These are phyloP conservation scores for Bubo blakistoni DNA, from an alignment of 2,113 vertebrate species.

Conservation along the genomic window DNA sequence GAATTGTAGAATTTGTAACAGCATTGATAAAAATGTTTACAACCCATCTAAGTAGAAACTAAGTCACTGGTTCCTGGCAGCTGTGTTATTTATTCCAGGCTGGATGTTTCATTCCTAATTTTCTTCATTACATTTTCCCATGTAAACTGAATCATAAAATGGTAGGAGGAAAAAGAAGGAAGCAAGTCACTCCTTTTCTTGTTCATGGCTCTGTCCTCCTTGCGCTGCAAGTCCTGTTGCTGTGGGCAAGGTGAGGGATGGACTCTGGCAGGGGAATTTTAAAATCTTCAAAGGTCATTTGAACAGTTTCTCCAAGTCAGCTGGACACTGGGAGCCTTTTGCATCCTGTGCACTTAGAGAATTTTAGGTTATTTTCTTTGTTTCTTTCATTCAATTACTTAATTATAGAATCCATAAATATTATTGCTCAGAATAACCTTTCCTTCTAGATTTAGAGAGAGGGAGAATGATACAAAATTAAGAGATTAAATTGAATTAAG, in stretches of 20 bases:
- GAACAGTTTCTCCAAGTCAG: neutral
- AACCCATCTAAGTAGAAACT: neutral
- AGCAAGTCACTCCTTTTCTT: neutral
- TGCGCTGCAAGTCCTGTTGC: accelerated
- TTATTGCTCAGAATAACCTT: neutral
- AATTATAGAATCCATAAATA: neutral
- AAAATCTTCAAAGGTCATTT: neutral
- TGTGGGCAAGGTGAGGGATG: neutral
- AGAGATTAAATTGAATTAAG: neutral
- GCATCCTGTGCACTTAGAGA: neutral
- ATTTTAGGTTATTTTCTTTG: neutral
- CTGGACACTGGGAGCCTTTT: neutral
- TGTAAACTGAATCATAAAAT: neutral
- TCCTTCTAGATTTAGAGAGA: neutral
- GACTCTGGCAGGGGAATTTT: neutral
- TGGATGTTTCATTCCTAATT: neutral
- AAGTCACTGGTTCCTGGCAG: neutral
- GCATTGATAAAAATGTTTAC: neutral
- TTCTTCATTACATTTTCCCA: neutral
- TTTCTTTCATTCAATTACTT: neutral
- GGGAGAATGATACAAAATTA: neutral
- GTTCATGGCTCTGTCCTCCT: neutral
- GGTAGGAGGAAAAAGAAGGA: neutral
- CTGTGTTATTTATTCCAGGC: neutral
- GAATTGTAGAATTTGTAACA: neutral